Evolutionary conservation across 2,797 vertebrate genomes (phyloP).

Genomic region (Caiman crocodilus): DNA sequence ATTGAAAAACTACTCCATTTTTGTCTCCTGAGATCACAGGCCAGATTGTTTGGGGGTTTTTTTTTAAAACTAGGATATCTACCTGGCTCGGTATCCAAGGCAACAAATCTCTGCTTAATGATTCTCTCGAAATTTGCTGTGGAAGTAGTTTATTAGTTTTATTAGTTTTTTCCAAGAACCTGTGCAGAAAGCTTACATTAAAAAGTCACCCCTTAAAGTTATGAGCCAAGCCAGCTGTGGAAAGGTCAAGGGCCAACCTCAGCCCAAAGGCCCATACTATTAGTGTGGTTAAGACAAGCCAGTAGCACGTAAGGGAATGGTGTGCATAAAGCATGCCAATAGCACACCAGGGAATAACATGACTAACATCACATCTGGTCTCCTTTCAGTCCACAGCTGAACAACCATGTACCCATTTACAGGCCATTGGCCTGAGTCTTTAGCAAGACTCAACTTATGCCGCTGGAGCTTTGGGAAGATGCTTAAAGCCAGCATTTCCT

Average conservation of each 20-base stretch:
- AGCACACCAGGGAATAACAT: too few species aligned
- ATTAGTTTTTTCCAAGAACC: slow-evolving; percentile 54
- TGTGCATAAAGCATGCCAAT: too few species aligned
- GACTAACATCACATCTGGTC: too few species aligned
- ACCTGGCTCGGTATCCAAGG: slow-evolving; percentile 75
- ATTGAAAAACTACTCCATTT: slow-evolving; percentile 47
- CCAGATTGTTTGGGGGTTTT: not conserved
- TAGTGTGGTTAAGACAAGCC: too few species aligned
- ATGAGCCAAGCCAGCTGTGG: not conserved
- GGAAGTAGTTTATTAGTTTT: slow-evolving; percentile 69
- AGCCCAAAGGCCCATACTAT: too few species aligned
- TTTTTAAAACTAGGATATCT: slow-evolving; percentile 59
- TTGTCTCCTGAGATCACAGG: slow-evolving; percentile 49
- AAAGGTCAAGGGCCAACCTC: slow-evolving; percentile 1
- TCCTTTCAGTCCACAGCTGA: too few species aligned
- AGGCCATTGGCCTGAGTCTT: too few species aligned
- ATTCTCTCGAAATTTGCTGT: slow-evolving; percentile 72
- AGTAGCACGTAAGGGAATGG: too few species aligned
- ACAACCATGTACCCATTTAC: too few species aligned
- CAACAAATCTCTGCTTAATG: slow-evolving; percentile 77
- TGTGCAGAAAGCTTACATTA: slow-evolving; percentile 51
- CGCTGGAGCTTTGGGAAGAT: too few species aligned
- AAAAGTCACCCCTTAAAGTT: slow-evolving; percentile 6
- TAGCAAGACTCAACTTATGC: too few species aligned
- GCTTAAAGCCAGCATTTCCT: too few species aligned